Conservation (phyloP, 2,113 vertebrate genomes). For the Petrocephalus zakoni region DNA sequence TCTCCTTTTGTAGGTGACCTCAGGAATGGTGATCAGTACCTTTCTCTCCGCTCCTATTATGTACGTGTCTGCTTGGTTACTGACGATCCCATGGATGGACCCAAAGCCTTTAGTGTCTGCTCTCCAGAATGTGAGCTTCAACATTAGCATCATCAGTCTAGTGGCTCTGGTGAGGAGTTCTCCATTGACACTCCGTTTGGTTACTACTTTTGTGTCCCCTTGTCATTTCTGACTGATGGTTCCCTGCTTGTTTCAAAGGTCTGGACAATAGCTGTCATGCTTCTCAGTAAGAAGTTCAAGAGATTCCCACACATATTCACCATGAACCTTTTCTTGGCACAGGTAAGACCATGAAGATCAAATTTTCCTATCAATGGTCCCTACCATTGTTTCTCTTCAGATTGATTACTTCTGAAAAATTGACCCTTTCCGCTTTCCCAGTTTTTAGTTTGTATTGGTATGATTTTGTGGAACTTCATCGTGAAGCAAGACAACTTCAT, state of each 20-base stretch:
- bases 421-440: constrained; percentile 47
- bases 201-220: neutral
- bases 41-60: constrained; percentile 96
- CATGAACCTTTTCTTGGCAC: constrained; percentile 81
- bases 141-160: constrained; percentile 86
- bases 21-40: constrained; percentile 94
- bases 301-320: constrained; percentile 85
- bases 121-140: constrained; percentile 83
- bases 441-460: constrained; percentile 79
- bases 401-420: neutral
- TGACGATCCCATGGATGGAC: constrained; percentile 85
- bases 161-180: constrained; percentile 78
- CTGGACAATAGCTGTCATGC: constrained; percentile 81
- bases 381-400: neutral
- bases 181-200: neutral
- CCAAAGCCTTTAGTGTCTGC: constrained; percentile 70
- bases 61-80: constrained; percentile 91
- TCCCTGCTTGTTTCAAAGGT: constrained; percentile 61
- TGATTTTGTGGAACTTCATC: constrained; percentile 87
- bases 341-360: constrained; percentile 62
- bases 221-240: neutral
- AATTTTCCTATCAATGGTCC: neutral
- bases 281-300: constrained; percentile 85
- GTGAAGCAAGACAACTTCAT: constrained; percentile 67
- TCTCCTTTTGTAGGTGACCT: constrained; percentile 69